phyloP scores from a whole-genome alignment of 1,140 invertebrate genomes.

The Lasioglossum baleicum region DNA sequence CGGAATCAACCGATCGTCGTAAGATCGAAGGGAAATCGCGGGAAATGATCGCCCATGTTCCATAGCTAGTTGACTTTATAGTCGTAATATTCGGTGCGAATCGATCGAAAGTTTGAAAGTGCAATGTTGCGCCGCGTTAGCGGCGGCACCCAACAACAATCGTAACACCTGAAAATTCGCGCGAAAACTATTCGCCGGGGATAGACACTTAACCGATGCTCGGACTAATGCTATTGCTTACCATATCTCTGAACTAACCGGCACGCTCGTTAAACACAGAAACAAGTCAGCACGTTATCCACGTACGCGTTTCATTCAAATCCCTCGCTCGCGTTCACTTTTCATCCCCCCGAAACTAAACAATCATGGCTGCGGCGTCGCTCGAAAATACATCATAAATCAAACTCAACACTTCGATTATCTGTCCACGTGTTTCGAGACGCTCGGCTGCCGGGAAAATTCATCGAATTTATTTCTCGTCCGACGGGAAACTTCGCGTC shows the following conservation, averaged over 20 bases:
- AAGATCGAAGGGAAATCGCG: not conserved
- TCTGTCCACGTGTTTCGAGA: not conserved
- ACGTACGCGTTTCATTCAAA: slow-evolving; percentile 58
- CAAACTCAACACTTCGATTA: slow-evolving; percentile 14
- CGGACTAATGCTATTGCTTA: slow-evolving; percentile 35
- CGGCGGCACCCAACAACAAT: slow-evolving; percentile 31
- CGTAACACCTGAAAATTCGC: slow-evolving; percentile 55
- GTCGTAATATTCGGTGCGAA: slow-evolving; percentile 14
- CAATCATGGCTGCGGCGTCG: slow-evolving; percentile 64
- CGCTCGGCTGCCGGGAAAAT: not conserved
- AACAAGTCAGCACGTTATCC: slow-evolving; percentile 30
- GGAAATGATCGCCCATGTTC: not conserved
- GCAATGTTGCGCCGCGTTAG: slow-evolving; percentile 41
- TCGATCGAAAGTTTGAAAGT: slow-evolving; percentile 50
- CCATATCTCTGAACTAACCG: slow-evolving; percentile 54
- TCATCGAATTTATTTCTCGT: not conserved
- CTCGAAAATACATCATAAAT: slow-evolving; percentile 42
- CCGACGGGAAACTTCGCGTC: not conserved
- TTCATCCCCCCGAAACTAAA: slow-evolving; percentile 64
- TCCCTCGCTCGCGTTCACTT: slow-evolving; percentile 52
- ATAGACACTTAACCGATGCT: not conserved
- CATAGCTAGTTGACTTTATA: not conserved
- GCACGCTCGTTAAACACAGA: slow-evolving; percentile 26
- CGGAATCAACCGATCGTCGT: not conserved
- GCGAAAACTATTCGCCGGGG: slow-evolving; percentile 55